Evolutionary conservation across 64 coral and sea anemone species (phyloP).

Genomic region (Montipora sp.): DNA sequence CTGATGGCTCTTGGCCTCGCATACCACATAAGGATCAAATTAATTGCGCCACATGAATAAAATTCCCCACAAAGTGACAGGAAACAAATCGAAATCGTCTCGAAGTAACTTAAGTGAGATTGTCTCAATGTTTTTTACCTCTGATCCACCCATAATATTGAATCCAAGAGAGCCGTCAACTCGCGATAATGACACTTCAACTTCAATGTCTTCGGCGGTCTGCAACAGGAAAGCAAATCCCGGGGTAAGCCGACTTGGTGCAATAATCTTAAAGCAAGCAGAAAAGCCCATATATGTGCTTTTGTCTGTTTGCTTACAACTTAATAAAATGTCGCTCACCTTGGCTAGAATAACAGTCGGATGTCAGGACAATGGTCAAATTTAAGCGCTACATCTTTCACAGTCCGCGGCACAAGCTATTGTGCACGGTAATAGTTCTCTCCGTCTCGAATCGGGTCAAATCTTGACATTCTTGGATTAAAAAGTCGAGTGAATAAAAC

Average conservation of each 20-base stretch:
- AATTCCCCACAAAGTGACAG: constrained; percentile 68
- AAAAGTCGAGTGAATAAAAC: background rate
- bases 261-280: constrained; percentile 83
- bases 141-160: constrained; percentile 91
- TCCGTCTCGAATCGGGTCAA: background rate
- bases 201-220: constrained; percentile 82
- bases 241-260: constrained; percentile 67
- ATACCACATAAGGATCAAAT: constrained; percentile 27
- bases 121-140: constrained; percentile 53
- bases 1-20: background rate
- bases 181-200: constrained; percentile 77
- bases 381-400: constrained; percentile 68
- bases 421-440: constrained; percentile 6
- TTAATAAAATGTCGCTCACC: constrained; percentile 80
- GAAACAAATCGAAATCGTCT: constrained; percentile 21
- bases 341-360: constrained; percentile 80
- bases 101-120: constrained; percentile 37
- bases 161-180: constrained; percentile 83
- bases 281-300: constrained; percentile 64
- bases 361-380: constrained; percentile 41
- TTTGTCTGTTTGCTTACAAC: constrained; percentile 89
- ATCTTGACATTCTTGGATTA: constrained; percentile 21
- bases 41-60: constrained; percentile 62
- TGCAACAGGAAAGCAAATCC: constrained; percentile 59
- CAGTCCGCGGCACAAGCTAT: constrained; percentile 62